Base-by-base conservation (phyloP, 2,797 vertebrate species). In the Eulemur rubriventer region DNA sequence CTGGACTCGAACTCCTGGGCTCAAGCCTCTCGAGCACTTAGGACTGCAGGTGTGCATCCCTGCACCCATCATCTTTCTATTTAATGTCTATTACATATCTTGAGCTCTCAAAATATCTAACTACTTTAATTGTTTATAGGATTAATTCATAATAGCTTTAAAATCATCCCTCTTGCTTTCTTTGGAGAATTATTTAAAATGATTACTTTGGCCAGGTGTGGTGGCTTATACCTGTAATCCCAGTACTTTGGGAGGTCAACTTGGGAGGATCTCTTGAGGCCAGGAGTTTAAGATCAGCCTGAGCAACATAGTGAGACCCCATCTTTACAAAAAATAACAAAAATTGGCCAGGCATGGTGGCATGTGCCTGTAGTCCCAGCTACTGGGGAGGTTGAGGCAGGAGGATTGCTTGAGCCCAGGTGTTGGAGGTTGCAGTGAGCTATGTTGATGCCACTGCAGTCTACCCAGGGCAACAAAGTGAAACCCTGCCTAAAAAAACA, bases 101-200 rank as follows among this genome's bases (percentile, higher is more conserved):
- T 95, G 83, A 75, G 6, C n/a, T 93, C 76, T 96, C 35, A 95
- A 41, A 26, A 18, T 93, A 85, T 73, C 76, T 95, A 16, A 76
- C 79, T 90, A 95, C n/a, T 75, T 50, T 48, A 83, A 0, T 65
- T 93, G 67, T 85, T 91, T 83, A 38, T 96, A 76, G 67, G 92
- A 91, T 85, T 87, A 90, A 79, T 90, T 97, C 26, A 94, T 22
- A 89, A 67, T 95, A 95, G 50, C 83, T 97, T 89, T 82, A 0
- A 90, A 92, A 65, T 78, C 14, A 46, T 85, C 91, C 91, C 12
- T 91, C 12, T 91, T 85, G 57, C 30, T 96, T 93, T 79, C 59
- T 87, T 94, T 59, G 84, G 70, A 94, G 50, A 86, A 84, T 26
- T 55, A 83, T 86, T 95, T 95, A 80, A 89, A 92, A 69, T 86